Base-by-base conservation (phyloP, 2,888 invertebrate species). In the Athalia cordata region DNA sequence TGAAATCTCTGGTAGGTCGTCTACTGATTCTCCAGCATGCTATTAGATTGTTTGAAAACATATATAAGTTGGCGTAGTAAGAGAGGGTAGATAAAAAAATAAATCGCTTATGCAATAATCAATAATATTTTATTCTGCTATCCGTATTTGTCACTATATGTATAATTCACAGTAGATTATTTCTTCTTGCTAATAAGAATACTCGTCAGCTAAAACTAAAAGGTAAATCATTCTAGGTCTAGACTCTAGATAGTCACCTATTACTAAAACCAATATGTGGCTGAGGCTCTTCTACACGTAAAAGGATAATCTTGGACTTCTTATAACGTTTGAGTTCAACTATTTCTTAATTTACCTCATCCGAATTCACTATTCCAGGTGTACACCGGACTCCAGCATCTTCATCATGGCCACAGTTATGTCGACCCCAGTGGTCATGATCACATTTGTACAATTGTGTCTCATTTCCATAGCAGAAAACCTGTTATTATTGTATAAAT, bases 371-470 rank as follows among this genome's bases (percentile, higher is more conserved):
- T 29, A 85, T 79, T 77, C 87, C 89, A 66, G 81, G 84, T 72
- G 84, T 81, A 83, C 91, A 91, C 80, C 91, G 86, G 9, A 96
- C 92, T 3, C 93, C 93, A 0, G 94, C 95, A 85, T 96, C 96
- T 88, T 96, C 95, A 7, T 91, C 90, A 87, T 96, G 95, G 78
- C 93, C 92, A 86, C 95, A 96, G 86, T 95, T 95, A 86, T 93
- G 92, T 80, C 92, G 92, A 2, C 94, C 94, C 95, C 95, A 95
- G 7, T 92, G 91, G 89, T 92, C 92, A 84, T 94, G 94, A 13
- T 91, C 90, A 86, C 96, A 96, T 13, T 92, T 89, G 68, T 92
- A 91, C n/a, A 96, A 83, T 64, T 90, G 89, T 0, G 92, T 91
- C 88, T 95, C 95, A 81, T 94, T 94, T 7, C 95, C 96, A 7